phyloP scores from a whole-genome alignment of 30 jellyfish, hydroid and myxozoan species.

The Aurelia sp. region DNA sequence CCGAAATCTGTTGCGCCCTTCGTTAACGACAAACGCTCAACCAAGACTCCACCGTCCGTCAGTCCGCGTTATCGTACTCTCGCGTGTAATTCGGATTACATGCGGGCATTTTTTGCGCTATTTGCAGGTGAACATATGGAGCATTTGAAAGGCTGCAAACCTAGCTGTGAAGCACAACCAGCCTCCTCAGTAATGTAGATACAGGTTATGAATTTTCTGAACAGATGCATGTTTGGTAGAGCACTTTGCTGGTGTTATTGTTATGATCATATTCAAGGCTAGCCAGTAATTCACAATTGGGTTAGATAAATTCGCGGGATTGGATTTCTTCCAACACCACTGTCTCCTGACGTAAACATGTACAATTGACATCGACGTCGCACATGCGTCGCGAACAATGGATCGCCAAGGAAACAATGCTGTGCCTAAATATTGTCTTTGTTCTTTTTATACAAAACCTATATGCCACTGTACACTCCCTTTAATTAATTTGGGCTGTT shows the following conservation, averaged over 20 bases:
- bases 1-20: no score
- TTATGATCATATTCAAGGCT: background rate
- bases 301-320: background rate
- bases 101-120: background rate
- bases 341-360: no score
- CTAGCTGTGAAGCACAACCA: constrained; percentile 3
- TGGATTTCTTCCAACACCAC: no score
- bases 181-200: background rate
- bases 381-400: no score
- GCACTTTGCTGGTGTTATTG: no score
- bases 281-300: background rate
- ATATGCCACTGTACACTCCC: no score
- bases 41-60: background rate
- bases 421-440: no score
- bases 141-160: background rate
- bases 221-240: background rate
- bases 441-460: no score
- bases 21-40: no score
- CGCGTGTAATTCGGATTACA: background rate
- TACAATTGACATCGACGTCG: no score
- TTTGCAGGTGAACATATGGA: constrained; percentile 8
- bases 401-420: no score
- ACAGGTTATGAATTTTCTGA: background rate
- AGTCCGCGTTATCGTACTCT: background rate
- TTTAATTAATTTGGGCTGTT: no score